Evolutionary conservation across 2,888 invertebrate species (phyloP), one percentile per base, ranked within the genome.

Genomic region (Eilema caniola): DNA sequence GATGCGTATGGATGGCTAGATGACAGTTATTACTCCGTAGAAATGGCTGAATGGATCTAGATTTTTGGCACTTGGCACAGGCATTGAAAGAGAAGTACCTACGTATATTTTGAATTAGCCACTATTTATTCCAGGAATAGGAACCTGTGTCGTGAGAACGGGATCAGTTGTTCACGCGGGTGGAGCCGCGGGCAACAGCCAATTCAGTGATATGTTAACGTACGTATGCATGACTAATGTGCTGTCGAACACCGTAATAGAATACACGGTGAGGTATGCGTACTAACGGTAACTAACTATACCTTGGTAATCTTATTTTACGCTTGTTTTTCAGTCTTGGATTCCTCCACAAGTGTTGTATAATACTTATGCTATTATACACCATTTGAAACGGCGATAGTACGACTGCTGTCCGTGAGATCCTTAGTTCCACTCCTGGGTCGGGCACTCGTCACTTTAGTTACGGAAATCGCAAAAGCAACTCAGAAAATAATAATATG

Each of bases 281-380:
- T n/a, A 62, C 11, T 62, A 56, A 47, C 68, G 31, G 68, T 53
- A 47, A 64, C 23, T 69, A 69, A 69, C 65, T 53, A 61, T 65
- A 33, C 33, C 28, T 53, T 23, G 24, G 25, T 61, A 61, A 69
- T 65, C 24, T 53, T 56, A 56, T 69, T 69, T 61, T 33, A 37
- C 47, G 25, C 65, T 31, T 65, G 24, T 53, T 69, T 64, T 62
- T 37, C 62, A 60, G 25, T 59, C 4, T 63, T 47, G 20, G 31
- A n/a, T n/a, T 64, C 64, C 28, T 28, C 31, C n/a, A 47, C 24
- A 64, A 64, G n/a, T 64, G 10, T 53, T 53, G 28, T 24, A 16
- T 11, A 28, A 23, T 53, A 31, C 5, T 47, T n/a, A n/a, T 53
- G 0, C 2, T 53, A 16, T 41, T 41, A 41, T 41, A 16, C 41